phyloP scores from a whole-genome alignment of 2,113 vertebrate genomes.

The Mobula birostris region DNA sequence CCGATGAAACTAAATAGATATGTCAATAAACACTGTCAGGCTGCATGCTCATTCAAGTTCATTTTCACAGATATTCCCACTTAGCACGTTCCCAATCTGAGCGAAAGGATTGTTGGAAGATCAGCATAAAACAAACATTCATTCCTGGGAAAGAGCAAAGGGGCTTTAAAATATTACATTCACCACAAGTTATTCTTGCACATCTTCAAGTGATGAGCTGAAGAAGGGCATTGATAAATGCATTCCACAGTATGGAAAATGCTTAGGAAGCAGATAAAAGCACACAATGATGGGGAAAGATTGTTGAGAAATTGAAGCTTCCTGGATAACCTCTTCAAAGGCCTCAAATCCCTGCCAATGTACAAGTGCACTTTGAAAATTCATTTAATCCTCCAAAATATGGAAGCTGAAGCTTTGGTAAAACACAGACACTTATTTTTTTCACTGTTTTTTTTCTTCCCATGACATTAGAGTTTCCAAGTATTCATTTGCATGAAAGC shows the following conservation, averaged over 20 bases:
- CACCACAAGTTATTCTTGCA: neutral
- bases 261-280: neutral
- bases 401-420: conserved; percentile 22
- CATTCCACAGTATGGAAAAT: neutral
- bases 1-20: neutral
- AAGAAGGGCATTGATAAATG: neutral
- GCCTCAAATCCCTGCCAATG: conserved; percentile 26
- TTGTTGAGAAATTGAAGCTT: conserved; percentile 4
- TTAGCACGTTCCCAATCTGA: neutral
- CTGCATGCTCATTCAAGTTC: neutral
- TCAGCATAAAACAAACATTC: neutral
- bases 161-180: neutral
- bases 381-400: conserved; percentile 3
- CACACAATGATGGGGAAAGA: neutral
- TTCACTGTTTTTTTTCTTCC: neutral
- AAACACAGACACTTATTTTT: conserved; percentile 31
- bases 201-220: neutral
- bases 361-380: conserved; percentile 22
- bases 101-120: neutral
- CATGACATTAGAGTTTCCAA: conserved; percentile 22
- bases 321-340: conserved; percentile 4
- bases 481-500: conserved; percentile 21
- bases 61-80: neutral
- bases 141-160: neutral
- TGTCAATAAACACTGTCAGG: neutral